A percentile compares a stretch with the other conserved stretches of the same genome.
Conservation (phyloP, 35 echinoderm and acorn worm species). For the Apostichopus californicus region DNA sequence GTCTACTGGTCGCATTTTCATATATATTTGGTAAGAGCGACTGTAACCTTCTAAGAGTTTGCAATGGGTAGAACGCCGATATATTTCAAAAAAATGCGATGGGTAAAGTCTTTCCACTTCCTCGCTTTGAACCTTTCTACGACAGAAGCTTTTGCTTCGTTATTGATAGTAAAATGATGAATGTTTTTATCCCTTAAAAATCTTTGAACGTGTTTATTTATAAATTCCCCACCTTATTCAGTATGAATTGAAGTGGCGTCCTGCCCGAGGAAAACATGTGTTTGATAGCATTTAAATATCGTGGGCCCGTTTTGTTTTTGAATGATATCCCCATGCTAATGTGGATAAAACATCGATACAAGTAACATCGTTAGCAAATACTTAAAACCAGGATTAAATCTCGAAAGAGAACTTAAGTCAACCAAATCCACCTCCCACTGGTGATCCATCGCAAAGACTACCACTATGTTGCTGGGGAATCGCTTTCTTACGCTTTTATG, state of each 20-base stretch:
- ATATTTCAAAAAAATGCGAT: slow-evolving; percentile 4
- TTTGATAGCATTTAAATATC: slow-evolving; percentile 34
- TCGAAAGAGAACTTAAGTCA: slow-evolving; percentile 30
- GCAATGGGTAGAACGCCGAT: slow-evolving; percentile 50
- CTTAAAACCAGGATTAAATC: slow-evolving; percentile 24
- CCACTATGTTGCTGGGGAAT: slow-evolving; percentile 58
- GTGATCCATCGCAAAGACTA: slow-evolving; percentile 8
- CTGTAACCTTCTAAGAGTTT: slow-evolving; percentile 57
- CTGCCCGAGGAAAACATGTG: slow-evolving; percentile 45
- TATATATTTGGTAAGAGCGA: slow-evolving; percentile 50
- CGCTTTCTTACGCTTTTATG: slow-evolving; percentile 46
- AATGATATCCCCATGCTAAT: slow-evolving; percentile 66
- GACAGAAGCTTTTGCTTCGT: slow-evolving; percentile 74
- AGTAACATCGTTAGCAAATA: slow-evolving; percentile 37
- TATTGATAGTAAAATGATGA: slow-evolving; percentile 73
- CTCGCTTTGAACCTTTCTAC: slow-evolving; percentile 59
- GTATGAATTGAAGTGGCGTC: slow-evolving; percentile 50
- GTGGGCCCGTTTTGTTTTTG: slow-evolving; percentile 44
- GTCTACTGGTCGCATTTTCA: slow-evolving; percentile 36
- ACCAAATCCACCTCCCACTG: slow-evolving; percentile 30
- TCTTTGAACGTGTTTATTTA: slow-evolving; percentile 51
- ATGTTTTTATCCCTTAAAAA: slow-evolving; percentile 65
- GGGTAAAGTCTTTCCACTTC: slow-evolving; percentile 38
- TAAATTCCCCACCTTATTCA: slow-evolving; percentile 66
- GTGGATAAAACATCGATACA: slow-evolving; percentile 72